These are phyloP conservation scores for Hyperoplus immaculatus DNA, from an alignment of 2,797 vertebrate species.

Conservation along the genomic window DNA sequence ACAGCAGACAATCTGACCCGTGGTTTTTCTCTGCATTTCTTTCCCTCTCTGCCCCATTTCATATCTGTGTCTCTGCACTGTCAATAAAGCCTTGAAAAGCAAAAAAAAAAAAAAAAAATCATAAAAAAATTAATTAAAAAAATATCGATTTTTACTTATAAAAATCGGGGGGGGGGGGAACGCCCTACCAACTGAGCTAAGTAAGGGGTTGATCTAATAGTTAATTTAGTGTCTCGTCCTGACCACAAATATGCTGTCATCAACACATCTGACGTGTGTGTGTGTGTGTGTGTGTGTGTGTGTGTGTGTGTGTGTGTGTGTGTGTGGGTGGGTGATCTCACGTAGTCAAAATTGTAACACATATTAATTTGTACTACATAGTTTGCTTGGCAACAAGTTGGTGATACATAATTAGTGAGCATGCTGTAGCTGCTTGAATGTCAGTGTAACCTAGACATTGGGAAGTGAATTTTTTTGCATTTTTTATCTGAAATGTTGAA, in stretches of 20 bases:
- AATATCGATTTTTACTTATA: too few relatives aligned
- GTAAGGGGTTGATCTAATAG: background rate
- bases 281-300: too few relatives aligned
- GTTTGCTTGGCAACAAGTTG: conserved; percentile 11
- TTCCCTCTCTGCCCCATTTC: too few relatives aligned
- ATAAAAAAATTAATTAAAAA: too few relatives aligned
- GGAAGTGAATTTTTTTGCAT: conserved; percentile 48
- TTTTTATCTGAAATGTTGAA: conserved; percentile 48
- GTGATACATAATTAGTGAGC: background rate
- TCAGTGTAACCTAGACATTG: conserved; percentile 36
- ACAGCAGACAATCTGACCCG: too few relatives aligned
- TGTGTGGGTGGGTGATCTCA: conserved; percentile 29
- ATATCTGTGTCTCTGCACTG: too few relatives aligned
- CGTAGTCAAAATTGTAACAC: background rate
- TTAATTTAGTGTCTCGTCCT: conserved; percentile 2
- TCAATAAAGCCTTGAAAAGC: too few relatives aligned
- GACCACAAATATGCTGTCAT: conserved; percentile 9
- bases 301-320: background rate
- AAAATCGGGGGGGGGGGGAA: too few relatives aligned
- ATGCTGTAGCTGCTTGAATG: conserved; percentile 9
- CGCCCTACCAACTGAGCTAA: too few relatives aligned
- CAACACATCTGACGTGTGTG: conserved; percentile 14
- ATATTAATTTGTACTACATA: background rate
- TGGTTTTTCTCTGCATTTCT: too few relatives aligned
- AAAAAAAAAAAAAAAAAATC: too few relatives aligned